phyloP scores from a whole-genome alignment of 2,113 vertebrate genomes.

The Mirza zaza region DNA sequence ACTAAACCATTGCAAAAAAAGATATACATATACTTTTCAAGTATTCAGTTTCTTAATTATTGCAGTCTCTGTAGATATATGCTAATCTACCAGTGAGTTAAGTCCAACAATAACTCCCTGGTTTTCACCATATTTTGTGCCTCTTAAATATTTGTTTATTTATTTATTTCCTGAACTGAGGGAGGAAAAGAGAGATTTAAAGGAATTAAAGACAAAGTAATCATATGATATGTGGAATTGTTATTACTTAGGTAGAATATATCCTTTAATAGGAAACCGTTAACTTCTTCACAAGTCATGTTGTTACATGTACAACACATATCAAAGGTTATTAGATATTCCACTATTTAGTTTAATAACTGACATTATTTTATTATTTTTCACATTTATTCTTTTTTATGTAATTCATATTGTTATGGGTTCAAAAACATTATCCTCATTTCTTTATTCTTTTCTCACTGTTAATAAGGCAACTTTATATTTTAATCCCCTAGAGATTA shows the following conservation, averaged over 20 bases:
- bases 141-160: not conserved
- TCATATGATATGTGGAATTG: not conserved
- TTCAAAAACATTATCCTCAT: not conserved
- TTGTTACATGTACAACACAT: not conserved
- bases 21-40: not conserved
- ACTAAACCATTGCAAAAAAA: not conserved
- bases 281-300: not conserved
- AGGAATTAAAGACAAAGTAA: not conserved
- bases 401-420: not conserved
- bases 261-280: not conserved
- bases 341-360: not conserved
- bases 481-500: not conserved
- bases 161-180: not conserved
- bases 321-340: not conserved
- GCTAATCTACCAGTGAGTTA: not conserved
- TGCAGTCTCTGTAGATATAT: not conserved
- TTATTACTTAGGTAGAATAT: not conserved
- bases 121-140: not conserved
- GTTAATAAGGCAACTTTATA: not conserved
- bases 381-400: not conserved
- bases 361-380: not conserved
- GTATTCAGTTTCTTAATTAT: not conserved
- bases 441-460: not conserved
- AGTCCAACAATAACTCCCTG: not conserved
- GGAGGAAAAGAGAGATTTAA: not conserved